These are phyloP conservation scores for Xiphophorus couchianus DNA, from an alignment of 2,113 vertebrate species.

Conservation along the genomic window DNA sequence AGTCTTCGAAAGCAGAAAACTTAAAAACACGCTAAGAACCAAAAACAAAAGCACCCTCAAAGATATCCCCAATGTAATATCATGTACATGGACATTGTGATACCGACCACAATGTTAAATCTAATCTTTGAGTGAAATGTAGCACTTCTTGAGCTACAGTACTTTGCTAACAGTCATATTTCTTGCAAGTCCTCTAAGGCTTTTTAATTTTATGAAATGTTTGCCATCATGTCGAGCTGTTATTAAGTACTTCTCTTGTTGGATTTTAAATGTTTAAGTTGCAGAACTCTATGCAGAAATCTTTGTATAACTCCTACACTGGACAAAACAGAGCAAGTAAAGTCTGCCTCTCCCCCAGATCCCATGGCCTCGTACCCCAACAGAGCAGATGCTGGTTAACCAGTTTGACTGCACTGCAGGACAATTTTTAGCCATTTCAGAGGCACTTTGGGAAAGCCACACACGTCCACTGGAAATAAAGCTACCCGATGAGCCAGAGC, in stretches of 20 bases:
- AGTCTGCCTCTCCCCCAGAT: slow-evolving; percentile 68
- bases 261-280: not conserved
- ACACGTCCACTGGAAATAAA: slow-evolving; percentile 74
- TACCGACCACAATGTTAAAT: not conserved
- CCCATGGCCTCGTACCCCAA: slow-evolving; percentile 82
- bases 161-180: not conserved
- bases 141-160: not conserved
- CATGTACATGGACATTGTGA: not conserved
- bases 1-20: slow-evolving; percentile 85
- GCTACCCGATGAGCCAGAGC: slow-evolving; percentile 80
- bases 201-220: not conserved
- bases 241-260: not conserved
- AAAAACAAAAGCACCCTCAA: slow-evolving; percentile 80
- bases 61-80: slow-evolving; percentile 81
- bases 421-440: slow-evolving; percentile 88
- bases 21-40: slow-evolving; percentile 68
- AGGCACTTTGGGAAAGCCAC: slow-evolving; percentile 84
- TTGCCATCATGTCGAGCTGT: not conserved
- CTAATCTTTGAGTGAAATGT: not conserved
- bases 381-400: slow-evolving; percentile 82
- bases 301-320: not conserved
- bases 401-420: slow-evolving; percentile 86
- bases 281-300: not conserved
- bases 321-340: not conserved
- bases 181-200: not conserved